Evolutionary conservation across 2,888 invertebrate species (phyloP), one percentile per base, ranked within the genome.

Genomic region (Phalera bucephala): DNA sequence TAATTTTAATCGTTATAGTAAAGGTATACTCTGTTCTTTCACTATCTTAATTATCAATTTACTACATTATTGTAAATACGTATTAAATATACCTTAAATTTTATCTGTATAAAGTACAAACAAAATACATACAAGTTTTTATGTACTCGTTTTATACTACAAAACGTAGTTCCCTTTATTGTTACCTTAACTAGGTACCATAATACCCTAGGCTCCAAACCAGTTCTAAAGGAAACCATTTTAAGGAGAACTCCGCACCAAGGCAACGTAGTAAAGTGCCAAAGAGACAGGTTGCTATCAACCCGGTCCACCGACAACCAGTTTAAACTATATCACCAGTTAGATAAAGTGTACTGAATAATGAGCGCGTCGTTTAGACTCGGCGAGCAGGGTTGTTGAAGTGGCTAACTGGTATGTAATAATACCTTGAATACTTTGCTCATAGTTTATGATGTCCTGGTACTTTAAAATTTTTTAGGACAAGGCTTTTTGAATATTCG

Each of bases 291-390:
- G 52, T 45, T 41, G 51, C 43, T 57, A 57, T 53, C 54, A 44
- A 43, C 26, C 13, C 19, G 37, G 42, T 33, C 38, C n/a, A 11
- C 40, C 36, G 31, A 43, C 53, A 58, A 51, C 58, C 51, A 44
- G 52, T 52, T 61, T 54, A 52, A 64, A 61, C 70, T 64, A 56
- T 65, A 72, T 67, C 63, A 56, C 41, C 49, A 57, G 66, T 60
- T 68, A 69, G 50, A 40, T 72, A 72, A 68, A 61, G 40, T 52
- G 43, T 42, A 35, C 50, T 70, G 67, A 72, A 55, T 68, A 65
- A 72, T 52, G 69, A 70, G 45, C 43, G 40, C 40, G 41, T 41
- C 52, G 43, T 36, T 40, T 15, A 19, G 20, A 34, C 19, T 36
- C 37, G 25, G 15, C 14, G 27, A 32, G 7, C 19, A 67, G 63